Evolutionary conservation across 2,888 invertebrate species (phyloP), one percentile per base, ranked within the genome.

Genomic region (Eulithis prunata): DNA sequence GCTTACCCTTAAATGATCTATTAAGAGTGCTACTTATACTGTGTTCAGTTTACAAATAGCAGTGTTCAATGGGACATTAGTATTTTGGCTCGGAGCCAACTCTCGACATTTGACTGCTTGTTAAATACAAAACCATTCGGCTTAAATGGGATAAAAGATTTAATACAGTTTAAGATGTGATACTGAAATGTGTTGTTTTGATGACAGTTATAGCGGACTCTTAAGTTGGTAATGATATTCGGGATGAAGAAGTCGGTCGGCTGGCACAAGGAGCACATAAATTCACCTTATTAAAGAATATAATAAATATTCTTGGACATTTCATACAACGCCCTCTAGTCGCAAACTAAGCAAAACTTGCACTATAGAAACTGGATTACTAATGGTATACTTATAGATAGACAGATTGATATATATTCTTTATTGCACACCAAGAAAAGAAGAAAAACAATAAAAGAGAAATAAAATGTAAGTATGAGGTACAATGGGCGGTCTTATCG

Each of bases 11-110:
- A 80, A 84, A 83, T 84, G 85, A 86, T 83, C 85, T 87, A 88
- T 87, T 86, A 86, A 83, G 83, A 84, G 84, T 82, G 79, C 77
- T 66, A 74, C 75, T 74, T 76, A 69, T 79, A 78, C 71, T 74
- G 72, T 73, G 78, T 75, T 78, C 80, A 79, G 79, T 82, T 85
- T 88, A 88, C 88, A 91, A 90, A 90, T 91, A 89, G 88, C 87
- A 83, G 84, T 85, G 87, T 91, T 92, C 90, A 93, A 92, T 91
- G 89, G 90, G 83, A 88, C 91, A 89, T 93, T 91, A 92, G 89
- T 87, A 89, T 85, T 85, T 90, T 91, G 91, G 91, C 86, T 69
- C 66, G 59, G 4, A n/a, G 86, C 93, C 93, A 92, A 69, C 75
- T 66, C 64, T 75, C 56, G 58, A 51, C 62, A 77, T 81, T 82